Conservation (phyloP, 2,113 vertebrate genomes). For the Copsychus sechellarum region DNA sequence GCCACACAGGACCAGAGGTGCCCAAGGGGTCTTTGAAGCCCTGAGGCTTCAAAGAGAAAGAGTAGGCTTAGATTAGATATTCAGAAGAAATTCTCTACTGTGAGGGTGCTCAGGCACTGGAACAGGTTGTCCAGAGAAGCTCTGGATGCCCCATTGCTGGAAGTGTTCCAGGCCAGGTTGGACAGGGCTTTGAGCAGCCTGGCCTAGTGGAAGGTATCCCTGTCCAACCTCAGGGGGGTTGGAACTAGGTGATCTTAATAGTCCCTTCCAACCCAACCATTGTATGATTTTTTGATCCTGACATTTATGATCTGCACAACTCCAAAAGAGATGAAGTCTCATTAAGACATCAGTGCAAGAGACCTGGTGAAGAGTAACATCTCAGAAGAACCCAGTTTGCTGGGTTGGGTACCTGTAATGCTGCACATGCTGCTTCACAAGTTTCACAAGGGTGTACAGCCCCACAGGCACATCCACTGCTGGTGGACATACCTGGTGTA, state of each 20-base stretch:
- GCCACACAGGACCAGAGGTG: neutral
- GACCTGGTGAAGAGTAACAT: neutral
- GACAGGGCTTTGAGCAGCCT: neutral
- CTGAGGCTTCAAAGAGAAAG: neutral
- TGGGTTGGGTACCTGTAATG: neutral
- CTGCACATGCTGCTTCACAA: neutral
- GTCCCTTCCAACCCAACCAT: neutral
- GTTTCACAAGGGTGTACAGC: neutral
- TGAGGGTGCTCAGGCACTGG: neutral
- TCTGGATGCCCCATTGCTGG: neutral
- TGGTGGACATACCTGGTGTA: neutral
- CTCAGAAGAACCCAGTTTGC: neutral
- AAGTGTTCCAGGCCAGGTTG: neutral
- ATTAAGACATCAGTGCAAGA: neutral
- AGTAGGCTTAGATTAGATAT: neutral
- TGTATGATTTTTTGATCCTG: neutral
- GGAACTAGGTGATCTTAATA: neutral
- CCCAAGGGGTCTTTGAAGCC: too few species aligned
- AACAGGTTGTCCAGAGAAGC: neutral
- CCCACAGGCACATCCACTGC: neutral
- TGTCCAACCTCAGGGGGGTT: neutral
- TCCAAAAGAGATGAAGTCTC: neutral
- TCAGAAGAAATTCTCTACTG: neutral
- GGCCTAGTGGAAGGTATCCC: neutral
- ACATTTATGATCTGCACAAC: neutral